phyloP scores from a whole-genome alignment of 2,113 vertebrate genomes.

The Periophthalmus modestus region DNA sequence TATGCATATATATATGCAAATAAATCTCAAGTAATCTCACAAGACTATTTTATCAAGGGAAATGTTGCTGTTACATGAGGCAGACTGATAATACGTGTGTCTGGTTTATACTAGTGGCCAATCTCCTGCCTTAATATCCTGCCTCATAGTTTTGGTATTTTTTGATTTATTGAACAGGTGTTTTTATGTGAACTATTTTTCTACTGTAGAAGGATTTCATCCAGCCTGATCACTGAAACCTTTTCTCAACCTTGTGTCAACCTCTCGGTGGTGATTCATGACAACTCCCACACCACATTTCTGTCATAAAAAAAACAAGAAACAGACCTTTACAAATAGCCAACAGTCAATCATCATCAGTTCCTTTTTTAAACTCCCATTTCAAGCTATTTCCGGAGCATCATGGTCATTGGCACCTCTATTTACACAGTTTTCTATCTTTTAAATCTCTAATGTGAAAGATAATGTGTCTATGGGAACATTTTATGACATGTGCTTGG shows the following conservation, averaged over 20 bases:
- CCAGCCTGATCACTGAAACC: slow-evolving; percentile 39
- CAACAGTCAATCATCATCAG: slow-evolving; percentile 32
- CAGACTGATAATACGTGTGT: too few relatives aligned
- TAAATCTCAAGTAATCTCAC: too few relatives aligned
- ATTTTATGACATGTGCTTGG: background rate
- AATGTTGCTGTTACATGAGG: too few relatives aligned
- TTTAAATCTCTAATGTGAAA: background rate
- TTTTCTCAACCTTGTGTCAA: slow-evolving; percentile 38
- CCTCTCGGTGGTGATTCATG: slow-evolving; percentile 48
- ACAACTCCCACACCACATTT: slow-evolving; percentile 51
- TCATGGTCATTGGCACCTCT: background rate
- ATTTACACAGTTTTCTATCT: background rate
- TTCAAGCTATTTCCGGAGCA: slow-evolving; percentile 10
- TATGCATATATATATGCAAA: too few relatives aligned
- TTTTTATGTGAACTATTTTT: slow-evolving; percentile 7
- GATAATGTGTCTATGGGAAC: background rate
- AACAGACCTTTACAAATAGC: slow-evolving; percentile 21
- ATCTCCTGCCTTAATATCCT: background rate
- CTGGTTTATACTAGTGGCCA: too few relatives aligned
- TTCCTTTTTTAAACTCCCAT: slow-evolving; percentile 13
- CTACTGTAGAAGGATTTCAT: slow-evolving; percentile 25
- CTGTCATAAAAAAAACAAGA: slow-evolving; percentile 35
- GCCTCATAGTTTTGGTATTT: too few relatives aligned
- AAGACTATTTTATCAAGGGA: too few relatives aligned
- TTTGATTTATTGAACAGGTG: background rate